phyloP scores from a whole-genome alignment of 2,888 invertebrate species.

The Chirona hameri region DNA sequence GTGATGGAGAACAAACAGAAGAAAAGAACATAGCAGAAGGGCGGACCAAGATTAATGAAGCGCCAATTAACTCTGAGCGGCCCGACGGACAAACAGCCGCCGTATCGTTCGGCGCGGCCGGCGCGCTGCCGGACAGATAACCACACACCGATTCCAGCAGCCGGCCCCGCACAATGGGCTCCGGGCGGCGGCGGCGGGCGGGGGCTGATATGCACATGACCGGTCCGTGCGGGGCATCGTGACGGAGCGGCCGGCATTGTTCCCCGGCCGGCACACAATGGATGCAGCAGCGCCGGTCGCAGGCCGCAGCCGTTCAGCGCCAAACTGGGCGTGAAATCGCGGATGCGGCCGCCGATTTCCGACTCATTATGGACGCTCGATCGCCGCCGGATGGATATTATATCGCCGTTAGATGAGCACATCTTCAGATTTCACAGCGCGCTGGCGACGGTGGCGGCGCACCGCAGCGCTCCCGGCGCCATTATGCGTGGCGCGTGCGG shows the following conservation, averaged over 20 bases:
- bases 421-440: conserved; percentile 28
- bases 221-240: neutral
- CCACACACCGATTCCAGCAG: neutral
- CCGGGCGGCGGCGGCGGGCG: neutral
- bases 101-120: neutral
- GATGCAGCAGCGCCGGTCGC: too few relatives aligned
- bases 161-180: neutral
- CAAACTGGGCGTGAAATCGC: conserved; percentile 5
- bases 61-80: neutral
- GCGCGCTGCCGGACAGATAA: too few relatives aligned
- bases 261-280: too few relatives aligned
- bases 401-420: conserved; percentile 22
- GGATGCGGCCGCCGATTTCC: conserved; percentile 4
- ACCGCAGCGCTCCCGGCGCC: neutral
- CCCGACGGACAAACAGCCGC: neutral
- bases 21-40: neutral
- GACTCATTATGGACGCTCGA: neutral
- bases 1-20: neutral
- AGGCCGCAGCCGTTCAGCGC: neutral
- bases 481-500: conserved; percentile 27
- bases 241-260: too few relatives aligned
- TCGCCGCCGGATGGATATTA: conserved; percentile 3
- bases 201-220: too few relatives aligned
- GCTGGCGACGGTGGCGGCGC: conserved; percentile 2
- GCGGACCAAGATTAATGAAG: neutral